Conservation (phyloP, 1,140 invertebrate genomes). For the Drosophila virilis region DNA sequence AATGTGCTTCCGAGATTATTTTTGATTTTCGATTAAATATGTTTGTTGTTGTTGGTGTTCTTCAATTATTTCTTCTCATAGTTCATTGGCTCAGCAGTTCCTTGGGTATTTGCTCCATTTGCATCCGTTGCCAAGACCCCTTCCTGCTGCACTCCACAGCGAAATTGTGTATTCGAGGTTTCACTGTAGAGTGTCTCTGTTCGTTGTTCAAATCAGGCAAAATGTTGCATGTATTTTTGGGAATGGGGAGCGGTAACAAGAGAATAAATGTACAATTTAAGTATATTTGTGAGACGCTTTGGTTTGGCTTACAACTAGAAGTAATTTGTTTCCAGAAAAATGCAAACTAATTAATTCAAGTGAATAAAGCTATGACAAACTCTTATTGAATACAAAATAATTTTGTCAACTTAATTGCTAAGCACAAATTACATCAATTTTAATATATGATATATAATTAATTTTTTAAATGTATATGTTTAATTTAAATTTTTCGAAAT, state of each 20-base stretch:
- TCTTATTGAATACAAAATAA: slow-evolving; percentile 22
- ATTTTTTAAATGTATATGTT: slow-evolving; percentile 1
- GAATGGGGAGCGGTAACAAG: slow-evolving; percentile 54
- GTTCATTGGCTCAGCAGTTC: slow-evolving; percentile 22
- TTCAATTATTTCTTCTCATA: slow-evolving; percentile 61
- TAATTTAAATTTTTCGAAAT: slow-evolving; percentile 26
- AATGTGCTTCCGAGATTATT: slow-evolving; percentile 28
- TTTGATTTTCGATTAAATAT: slow-evolving; percentile 74
- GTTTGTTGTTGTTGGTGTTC: slow-evolving; percentile 27
- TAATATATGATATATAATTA: slow-evolving; percentile 14
- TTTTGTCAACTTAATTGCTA: slow-evolving; percentile 30
- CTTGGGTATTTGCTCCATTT: slow-evolving; percentile 22
- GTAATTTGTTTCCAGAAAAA: slow-evolving; percentile 50
- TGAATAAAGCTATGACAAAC: slow-evolving; percentile 53
- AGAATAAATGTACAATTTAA: slow-evolving; percentile 76
- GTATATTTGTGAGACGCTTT: slow-evolving; percentile 59
- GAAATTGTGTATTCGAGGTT: slow-evolving; percentile 51
- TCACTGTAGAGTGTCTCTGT: slow-evolving; percentile 78
- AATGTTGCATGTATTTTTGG: slow-evolving; percentile 62
- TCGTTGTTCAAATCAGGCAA: slow-evolving; percentile 24
- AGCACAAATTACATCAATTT: slow-evolving; percentile 26
- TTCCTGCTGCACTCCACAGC: slow-evolving; percentile 59
- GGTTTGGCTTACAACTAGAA: slow-evolving; percentile 44
- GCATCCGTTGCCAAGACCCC: slow-evolving; percentile 48
- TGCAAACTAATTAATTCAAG: slow-evolving; percentile 33